Evolutionary conservation across 2,797 vertebrate genomes (phyloP), one percentile per base, ranked within the genome.

Genomic region (Threskiornis aethiopicus): DNA sequence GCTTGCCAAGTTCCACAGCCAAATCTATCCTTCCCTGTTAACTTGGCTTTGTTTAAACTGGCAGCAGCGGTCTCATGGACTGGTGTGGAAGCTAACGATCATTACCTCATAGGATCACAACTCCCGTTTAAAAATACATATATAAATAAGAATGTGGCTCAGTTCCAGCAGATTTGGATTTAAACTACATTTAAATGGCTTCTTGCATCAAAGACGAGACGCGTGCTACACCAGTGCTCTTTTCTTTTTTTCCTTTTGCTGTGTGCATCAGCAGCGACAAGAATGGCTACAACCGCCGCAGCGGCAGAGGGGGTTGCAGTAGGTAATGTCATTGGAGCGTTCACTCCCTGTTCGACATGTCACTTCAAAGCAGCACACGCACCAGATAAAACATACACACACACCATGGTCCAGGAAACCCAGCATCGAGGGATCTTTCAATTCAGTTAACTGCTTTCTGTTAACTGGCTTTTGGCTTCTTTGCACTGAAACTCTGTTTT

Each of bases 1-100:
- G 42, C 77, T 61, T 72, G 91, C 95, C 87, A 96, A 93, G 24
- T 72, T 91, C 61, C 61, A 71, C 21, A 46, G 87, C 61, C 71
- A 90, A 89, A 92, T 64, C 61, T 70, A 13, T 76, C 71, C 46
- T 77, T 64, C 61, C 54, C 42, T 49, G 44, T 71, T 64, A 93
- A 70, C 41, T 80, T 37, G 65, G 89, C 77, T 94, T 86, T 87
- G 61, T 80, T 91, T 76, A 67, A 75, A 84, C 20, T 62, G 44
- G 79, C 91, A 92, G 94, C 90, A 87, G 89, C 62, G 52, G 35
- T 71, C 55, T 41, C 52, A 75, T 3, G 17, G 69, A 78, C 49
- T 75, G 51, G 17, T 61, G 51, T 72, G 51, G 67, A 80, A 83
- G 87, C 22, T 57, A 92, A 67, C 0, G 0, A 86, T 62, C 59